These are phyloP conservation scores for Limanda limanda DNA, from an alignment of 2,113 vertebrate genomes.

Conservation along the genomic window DNA sequence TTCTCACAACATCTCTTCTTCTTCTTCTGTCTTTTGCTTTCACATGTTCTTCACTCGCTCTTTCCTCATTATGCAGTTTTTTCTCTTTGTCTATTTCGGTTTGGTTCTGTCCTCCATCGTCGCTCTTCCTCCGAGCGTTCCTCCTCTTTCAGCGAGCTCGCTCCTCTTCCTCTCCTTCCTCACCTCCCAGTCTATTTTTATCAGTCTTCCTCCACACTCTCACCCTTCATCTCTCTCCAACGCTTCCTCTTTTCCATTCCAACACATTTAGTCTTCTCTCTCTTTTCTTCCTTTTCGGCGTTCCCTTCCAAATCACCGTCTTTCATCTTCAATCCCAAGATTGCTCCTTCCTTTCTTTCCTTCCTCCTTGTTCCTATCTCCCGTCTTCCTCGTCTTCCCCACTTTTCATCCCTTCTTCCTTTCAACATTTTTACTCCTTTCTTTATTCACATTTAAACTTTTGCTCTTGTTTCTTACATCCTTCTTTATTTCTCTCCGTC, in stretches of 20 bases:
- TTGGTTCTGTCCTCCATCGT: neutral
- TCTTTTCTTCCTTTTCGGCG: neutral
- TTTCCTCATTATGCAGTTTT: neutral
- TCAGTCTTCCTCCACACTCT: slow-evolving; percentile 57
- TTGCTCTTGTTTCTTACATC: too few species aligned
- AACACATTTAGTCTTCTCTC: slow-evolving; percentile 20
- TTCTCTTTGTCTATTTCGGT: neutral
- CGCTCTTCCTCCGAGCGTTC: neutral
- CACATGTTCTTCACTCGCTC: too few species aligned
- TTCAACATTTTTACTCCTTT: too few species aligned
- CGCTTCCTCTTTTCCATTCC: slow-evolving; percentile 27
- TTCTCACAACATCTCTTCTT: neutral
- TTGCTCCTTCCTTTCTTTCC: neutral
- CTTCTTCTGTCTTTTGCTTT: neutral
- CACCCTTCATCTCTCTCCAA: slow-evolving; percentile 42
- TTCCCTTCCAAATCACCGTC: neutral
- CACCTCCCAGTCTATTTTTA: slow-evolving; percentile 62
- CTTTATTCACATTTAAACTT: too few species aligned
- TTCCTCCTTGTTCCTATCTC: neutral
- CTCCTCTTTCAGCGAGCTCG: slow-evolving; percentile 6
- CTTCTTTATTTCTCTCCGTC: too few species aligned
- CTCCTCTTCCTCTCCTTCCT: slow-evolving; percentile 29
- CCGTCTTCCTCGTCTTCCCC: too few species aligned
- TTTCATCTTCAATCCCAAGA: neutral
- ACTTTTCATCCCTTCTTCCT: too few species aligned